phyloP scores from a whole-genome alignment of 2,113 vertebrate genomes.

The Cottus gobio region DNA sequence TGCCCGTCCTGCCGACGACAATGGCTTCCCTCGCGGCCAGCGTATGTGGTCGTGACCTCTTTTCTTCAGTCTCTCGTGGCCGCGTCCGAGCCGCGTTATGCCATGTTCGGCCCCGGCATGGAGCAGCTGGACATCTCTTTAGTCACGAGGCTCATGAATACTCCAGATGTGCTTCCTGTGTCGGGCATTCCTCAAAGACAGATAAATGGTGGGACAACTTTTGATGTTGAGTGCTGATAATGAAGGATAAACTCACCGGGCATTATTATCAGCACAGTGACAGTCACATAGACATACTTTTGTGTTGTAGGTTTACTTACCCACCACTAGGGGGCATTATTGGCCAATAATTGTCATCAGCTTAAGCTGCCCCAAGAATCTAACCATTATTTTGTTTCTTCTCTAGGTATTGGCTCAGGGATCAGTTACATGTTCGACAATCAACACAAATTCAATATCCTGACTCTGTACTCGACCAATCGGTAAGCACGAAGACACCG shows the following conservation, averaged over 20 bases:
- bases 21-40: conserved; percentile 79
- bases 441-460: conserved; percentile 76
- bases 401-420: conserved; percentile 75
- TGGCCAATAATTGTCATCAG: not conserved
- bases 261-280: not conserved
- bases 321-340: conserved; percentile 53
- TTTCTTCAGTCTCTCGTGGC: conserved; percentile 90
- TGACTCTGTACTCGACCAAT: conserved; percentile 79
- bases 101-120: conserved; percentile 96
- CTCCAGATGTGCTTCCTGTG: conserved; percentile 86
- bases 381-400: not conserved
- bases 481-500: conserved; percentile 42
- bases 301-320: conserved; percentile 4
- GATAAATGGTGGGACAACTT: conserved; percentile 85
- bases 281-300: no score
- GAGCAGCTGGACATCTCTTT: conserved; percentile 93
- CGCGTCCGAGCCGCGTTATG: conserved; percentile 89
- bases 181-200: conserved; percentile 88
- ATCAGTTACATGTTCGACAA: conserved; percentile 78
- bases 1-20: conserved; percentile 86
- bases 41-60: conserved; percentile 85
- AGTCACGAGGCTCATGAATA: conserved; percentile 90
- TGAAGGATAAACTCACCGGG: not conserved
- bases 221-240: not conserved
- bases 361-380: not conserved